Conservation (phyloP, 1,140 invertebrate genomes). For the Drosophila repletoides region DNA sequence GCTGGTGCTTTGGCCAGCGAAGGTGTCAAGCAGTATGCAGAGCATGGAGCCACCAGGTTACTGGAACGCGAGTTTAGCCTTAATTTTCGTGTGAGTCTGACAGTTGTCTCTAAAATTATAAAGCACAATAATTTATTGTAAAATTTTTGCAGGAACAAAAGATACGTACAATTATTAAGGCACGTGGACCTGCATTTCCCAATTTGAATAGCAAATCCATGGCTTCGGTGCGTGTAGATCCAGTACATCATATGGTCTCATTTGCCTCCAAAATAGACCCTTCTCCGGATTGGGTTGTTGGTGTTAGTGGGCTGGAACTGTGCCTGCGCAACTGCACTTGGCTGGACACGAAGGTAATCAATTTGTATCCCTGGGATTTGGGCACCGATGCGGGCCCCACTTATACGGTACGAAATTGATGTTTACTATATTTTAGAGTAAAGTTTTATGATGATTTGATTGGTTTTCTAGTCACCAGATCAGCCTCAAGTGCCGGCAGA, state of each 20-base stretch:
- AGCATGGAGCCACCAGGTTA: constrained; percentile 93
- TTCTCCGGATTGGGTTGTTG: constrained; percentile 99
- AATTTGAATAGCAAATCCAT: constrained; percentile 95
- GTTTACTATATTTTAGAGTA: background rate
- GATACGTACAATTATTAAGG: constrained; percentile 98
- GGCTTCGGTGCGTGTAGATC: constrained; percentile 96
- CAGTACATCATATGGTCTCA: constrained; percentile 95
- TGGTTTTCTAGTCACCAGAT: constrained; percentile 90
- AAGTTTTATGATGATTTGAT: background rate
- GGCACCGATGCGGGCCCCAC: constrained; percentile 96
- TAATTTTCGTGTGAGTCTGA: constrained; percentile 62
- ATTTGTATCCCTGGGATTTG: constrained; percentile 97
- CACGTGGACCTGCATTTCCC: constrained; percentile 95
- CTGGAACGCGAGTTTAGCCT: constrained; percentile 97
- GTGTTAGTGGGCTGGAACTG: constrained; percentile 95
- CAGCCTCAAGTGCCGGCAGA: constrained; percentile 91
- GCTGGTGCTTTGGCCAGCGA: constrained; percentile 92
- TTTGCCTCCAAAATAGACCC: constrained; percentile 97
- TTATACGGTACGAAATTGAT: constrained; percentile 89
- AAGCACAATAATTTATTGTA: background rate
- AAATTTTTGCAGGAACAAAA: constrained; percentile 88
- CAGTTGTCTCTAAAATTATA: background rate
- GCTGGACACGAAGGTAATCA: constrained; percentile 92
- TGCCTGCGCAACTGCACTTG: constrained; percentile 96
- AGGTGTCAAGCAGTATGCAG: constrained; percentile 95